phyloP scores from a whole-genome alignment of 2,113 vertebrate species.

The Pituophis catenifer region DNA sequence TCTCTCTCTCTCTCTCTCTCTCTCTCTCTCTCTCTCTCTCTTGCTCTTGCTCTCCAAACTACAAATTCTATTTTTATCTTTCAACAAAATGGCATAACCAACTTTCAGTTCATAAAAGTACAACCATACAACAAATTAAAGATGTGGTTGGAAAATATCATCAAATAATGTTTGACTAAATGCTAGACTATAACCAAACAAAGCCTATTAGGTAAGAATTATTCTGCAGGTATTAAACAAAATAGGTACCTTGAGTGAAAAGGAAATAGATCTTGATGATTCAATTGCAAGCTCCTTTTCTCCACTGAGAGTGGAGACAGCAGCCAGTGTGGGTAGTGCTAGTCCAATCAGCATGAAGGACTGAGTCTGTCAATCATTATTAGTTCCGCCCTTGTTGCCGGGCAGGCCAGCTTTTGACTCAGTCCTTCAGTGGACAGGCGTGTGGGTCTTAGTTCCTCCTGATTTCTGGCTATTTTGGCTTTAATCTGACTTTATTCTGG shows the following conservation, averaged over 20 bases:
- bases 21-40: neutral
- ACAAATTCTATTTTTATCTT: neutral
- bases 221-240: neutral
- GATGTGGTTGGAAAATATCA: neutral
- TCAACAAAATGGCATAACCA: neutral
- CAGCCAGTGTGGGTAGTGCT: too few species aligned
- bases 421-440: too few species aligned
- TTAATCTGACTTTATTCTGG: too few species aligned
- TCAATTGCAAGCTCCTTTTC: neutral
- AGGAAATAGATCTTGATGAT: neutral
- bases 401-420: too few species aligned
- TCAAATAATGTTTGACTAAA: neutral
- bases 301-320: too few species aligned
- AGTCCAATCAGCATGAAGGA: too few species aligned
- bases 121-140: neutral
- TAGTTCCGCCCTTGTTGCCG: too few species aligned
- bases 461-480: too few species aligned
- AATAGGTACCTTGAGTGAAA: neutral
- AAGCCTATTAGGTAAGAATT: neutral
- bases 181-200: neutral
- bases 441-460: too few species aligned
- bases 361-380: too few species aligned
- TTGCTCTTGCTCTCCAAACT: neutral
- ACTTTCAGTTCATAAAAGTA: neutral
- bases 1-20: neutral